Evolutionary conservation across 2,113 vertebrate species (phyloP), one percentile per base, ranked within the genome.

Genomic region (Micromys minutus): DNA sequence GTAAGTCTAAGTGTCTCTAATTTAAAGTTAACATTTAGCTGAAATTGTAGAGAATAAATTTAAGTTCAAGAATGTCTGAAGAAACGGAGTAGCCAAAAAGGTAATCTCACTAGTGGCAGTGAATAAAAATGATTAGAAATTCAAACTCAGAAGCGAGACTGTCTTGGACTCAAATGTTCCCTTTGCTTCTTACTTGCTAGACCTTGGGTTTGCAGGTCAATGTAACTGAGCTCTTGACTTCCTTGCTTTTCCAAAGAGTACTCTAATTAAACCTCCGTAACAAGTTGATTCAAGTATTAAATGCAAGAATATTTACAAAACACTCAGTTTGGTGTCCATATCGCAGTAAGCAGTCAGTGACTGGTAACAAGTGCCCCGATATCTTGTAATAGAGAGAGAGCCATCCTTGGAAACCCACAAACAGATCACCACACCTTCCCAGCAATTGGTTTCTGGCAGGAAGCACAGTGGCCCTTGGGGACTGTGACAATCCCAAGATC

Each of bases 391-490:
- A 39, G 22, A 47, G n/a, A 87, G 42, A 80, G 52, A 55, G 3
- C 42, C 45, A 29, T n/a, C 84, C 26, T 71, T 16, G 19, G 17
- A 74, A 1, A 76, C 31, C 52, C 24, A 59, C 4, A 90, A 26
- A 76, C 29, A 55, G 69, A 42, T 21, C 1, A 0, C 4, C 97
- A 89, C 80, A 99, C 99, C 99, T 99, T 99, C 95, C 99, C 99
- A 2, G 98, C 98, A 1, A 99, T 99, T 67, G 98, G 97, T 96
- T 99, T 99, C 89, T 75, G 95, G 97, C 99, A 99, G 83, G 98
- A 94, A 21, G 98, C 98, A 9, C 99, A 99, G 87, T 98, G 42
- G 24, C 99, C 99, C 7, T 99, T 98, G 1, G 99, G 98, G 0
- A 97, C 76, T 0, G 99, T 99, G 0, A 90, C 96, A 52, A 99